Conservation (phyloP, 2,888 invertebrate species). For the Leptinotarsa juncta region DNA sequence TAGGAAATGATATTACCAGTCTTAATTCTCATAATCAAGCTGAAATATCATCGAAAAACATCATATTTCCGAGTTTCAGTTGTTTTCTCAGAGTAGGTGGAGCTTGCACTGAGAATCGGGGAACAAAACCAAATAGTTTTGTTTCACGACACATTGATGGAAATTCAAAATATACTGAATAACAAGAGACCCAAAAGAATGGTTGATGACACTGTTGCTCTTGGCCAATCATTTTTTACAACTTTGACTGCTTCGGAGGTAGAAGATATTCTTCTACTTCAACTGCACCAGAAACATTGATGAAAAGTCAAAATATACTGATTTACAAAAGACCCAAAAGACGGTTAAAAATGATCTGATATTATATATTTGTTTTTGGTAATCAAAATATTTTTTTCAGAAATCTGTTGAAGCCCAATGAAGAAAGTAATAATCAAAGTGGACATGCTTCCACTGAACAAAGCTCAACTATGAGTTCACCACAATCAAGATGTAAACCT, state of each 20-base stretch:
- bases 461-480: background rate
- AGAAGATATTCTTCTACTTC: background rate
- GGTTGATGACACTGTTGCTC: too few relatives aligned
- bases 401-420: background rate
- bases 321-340: background rate
- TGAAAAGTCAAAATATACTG: background rate
- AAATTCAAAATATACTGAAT: too few relatives aligned
- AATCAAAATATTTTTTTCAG: background rate
- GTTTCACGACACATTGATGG: background rate
- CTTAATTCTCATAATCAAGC: too few relatives aligned
- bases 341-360: background rate
- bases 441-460: background rate
- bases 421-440: too few relatives aligned
- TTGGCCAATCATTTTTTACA: background rate
- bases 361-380: background rate
- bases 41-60: too few relatives aligned
- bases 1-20: too few relatives aligned
- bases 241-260: background rate
- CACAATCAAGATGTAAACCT: background rate
- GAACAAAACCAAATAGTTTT: too few relatives aligned
- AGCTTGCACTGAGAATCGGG: too few relatives aligned
- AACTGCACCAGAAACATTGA: background rate
- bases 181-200: too few relatives aligned
- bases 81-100: too few relatives aligned
- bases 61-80: too few relatives aligned